These are phyloP conservation scores for Balearica regulorum DNA, from an alignment of 2,797 vertebrate genomes.

Conservation along the genomic window DNA sequence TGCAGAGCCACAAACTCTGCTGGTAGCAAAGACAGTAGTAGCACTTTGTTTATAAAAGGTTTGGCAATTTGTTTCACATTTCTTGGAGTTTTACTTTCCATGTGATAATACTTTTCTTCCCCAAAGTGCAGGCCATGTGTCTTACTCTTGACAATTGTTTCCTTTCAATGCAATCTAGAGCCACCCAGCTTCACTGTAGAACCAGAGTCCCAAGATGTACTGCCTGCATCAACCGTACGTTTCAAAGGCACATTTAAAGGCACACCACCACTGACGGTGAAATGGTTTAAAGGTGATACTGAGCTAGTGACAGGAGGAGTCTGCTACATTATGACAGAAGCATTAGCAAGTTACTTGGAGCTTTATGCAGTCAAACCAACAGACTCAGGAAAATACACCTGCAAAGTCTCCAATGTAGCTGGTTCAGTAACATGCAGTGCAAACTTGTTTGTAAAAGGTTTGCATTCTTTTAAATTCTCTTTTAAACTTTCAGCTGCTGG, in stretches of 20 bases:
- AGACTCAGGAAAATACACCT: constrained; percentile 89
- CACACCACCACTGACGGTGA: constrained; percentile 86
- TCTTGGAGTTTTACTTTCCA: not conserved
- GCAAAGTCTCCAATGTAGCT: constrained; percentile 91
- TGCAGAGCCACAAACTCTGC: constrained; percentile 93
- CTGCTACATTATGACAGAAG: constrained; percentile 93
- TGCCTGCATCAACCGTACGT: constrained; percentile 87
- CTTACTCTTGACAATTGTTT: constrained; percentile 63
- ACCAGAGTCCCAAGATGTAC: constrained; percentile 86
- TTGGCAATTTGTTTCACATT: constrained; percentile 23
- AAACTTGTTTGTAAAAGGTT: constrained; percentile 96
- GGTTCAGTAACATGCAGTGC: constrained; percentile 86
- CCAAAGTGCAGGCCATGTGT: not conserved
- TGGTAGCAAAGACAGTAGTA: constrained; percentile 91
- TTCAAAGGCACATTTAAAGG: constrained; percentile 88
- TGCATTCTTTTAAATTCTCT: constrained; percentile 66
- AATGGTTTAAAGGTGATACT: constrained; percentile 91
- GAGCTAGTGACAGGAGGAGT: constrained; percentile 87
- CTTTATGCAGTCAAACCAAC: constrained; percentile 88
- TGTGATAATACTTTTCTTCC: not conserved
- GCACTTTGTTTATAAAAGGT: constrained; percentile 97
- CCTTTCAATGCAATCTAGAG: constrained; percentile 78
- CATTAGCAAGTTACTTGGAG: constrained; percentile 87
- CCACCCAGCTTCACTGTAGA: constrained; percentile 87
- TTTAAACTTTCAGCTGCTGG: constrained; percentile 35